Conservation (phyloP, 2,888 invertebrate species). For the Agrochola macilenta region DNA sequence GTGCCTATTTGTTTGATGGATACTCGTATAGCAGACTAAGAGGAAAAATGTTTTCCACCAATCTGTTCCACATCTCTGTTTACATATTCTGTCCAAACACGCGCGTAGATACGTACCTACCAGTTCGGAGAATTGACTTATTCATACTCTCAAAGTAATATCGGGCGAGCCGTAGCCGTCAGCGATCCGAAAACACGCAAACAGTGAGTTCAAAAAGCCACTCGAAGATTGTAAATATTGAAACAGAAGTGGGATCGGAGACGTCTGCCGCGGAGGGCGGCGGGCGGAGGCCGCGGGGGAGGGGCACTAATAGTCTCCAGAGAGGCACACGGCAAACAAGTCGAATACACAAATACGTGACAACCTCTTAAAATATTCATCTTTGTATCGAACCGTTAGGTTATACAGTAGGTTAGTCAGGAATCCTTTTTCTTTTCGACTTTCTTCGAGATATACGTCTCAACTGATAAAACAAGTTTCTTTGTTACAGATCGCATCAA, state of each 20-base stretch:
- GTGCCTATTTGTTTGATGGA: constrained; percentile 66
- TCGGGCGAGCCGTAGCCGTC: constrained; percentile 86
- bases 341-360: constrained; percentile 84
- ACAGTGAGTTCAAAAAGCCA: constrained; percentile 90
- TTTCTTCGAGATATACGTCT: constrained; percentile 16
- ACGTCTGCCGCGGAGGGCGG: constrained; percentile 79
- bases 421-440: constrained; percentile 39
- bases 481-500: background rate
- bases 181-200: constrained; percentile 90
- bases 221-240: constrained; percentile 90
- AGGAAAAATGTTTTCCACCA: constrained; percentile 73
- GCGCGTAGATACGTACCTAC: constrained; percentile 78
- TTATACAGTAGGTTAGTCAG: constrained; percentile 67
- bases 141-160: constrained; percentile 89
- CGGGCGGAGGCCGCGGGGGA: constrained; percentile 62
- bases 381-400: constrained; percentile 79
- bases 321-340: constrained; percentile 88
- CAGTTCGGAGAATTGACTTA: constrained; percentile 86
- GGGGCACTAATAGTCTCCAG: constrained; percentile 90
- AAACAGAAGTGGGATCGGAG: constrained; percentile 90
- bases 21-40: constrained; percentile 59
- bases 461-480: constrained; percentile 17
- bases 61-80: constrained; percentile 76
- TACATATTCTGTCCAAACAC: constrained; percentile 82
- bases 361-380: constrained; percentile 87